Conservation (phyloP, 2,797 vertebrate species). For the Cossypha niveicapilla region DNA sequence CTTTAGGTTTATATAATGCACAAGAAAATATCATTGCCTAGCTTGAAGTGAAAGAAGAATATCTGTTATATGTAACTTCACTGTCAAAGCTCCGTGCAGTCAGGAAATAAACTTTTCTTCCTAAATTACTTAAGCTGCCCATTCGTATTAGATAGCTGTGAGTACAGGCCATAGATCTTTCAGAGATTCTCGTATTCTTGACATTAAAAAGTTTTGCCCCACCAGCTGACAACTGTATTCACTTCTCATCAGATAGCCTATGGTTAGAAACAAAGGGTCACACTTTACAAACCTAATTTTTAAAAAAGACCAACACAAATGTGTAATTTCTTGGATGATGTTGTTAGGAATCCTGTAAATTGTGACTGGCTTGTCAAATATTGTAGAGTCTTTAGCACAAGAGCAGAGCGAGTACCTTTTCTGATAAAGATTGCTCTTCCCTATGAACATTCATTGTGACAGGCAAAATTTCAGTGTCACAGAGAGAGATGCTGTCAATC, state of each 20-base stretch:
- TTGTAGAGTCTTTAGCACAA: not conserved
- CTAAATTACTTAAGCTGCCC: not conserved
- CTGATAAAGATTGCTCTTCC: not conserved
- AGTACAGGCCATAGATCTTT: conserved; percentile 2
- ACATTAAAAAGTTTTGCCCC: conserved; percentile 25
- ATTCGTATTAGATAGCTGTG: not conserved
- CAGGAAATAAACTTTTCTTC: conserved; percentile 34
- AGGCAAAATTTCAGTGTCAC: not conserved
- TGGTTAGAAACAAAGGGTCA: conserved; percentile 38
- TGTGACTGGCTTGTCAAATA: not conserved
- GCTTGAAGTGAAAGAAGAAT: not conserved
- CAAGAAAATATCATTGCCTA: not conserved
- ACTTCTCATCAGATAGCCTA: not conserved
- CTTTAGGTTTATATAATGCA: not conserved
- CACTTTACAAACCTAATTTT: conserved; percentile 18
- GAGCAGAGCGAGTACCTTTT: not conserved
- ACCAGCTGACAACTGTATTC: conserved; percentile 11
- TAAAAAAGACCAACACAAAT: conserved; percentile 22
- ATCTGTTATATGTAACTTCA: not conserved
- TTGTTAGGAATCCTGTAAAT: conserved; percentile 42
- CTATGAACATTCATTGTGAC: not conserved
- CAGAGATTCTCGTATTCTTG: not conserved
- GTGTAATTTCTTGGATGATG: conserved; percentile 36
- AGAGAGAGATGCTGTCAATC: not conserved
- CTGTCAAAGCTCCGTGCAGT: not conserved